Conservation (phyloP, 37 sponge, comb jelly and placozoan genomes). For the Bolinopsis microptera region DNA sequence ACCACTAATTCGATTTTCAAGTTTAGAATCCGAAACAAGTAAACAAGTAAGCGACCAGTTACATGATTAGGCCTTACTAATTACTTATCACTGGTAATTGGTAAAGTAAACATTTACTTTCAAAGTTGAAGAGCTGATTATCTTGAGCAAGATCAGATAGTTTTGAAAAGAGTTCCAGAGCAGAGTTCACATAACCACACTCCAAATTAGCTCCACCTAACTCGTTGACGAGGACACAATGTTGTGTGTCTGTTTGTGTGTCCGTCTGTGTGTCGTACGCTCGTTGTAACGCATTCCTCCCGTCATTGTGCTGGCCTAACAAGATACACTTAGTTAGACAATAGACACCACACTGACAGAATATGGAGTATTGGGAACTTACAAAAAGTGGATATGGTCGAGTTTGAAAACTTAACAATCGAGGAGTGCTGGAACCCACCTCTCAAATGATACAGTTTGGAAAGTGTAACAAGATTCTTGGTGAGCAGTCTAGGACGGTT, state of each 20-base stretch:
- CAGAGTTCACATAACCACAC: neutral
- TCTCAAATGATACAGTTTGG: neutral
- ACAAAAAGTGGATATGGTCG: too few species aligned
- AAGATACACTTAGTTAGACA: too few species aligned
- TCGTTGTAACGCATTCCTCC: neutral
- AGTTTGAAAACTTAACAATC: too few species aligned
- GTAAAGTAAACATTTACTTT: slow-evolving; percentile 21
- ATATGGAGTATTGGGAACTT: too few species aligned
- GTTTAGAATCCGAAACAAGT: too few species aligned
- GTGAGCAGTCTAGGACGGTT: neutral
- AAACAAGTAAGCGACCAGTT: too few species aligned
- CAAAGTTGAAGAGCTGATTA: neutral
- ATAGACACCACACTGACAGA: too few species aligned
- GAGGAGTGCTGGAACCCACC: too few species aligned
- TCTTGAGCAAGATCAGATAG: slow-evolving; percentile 20
- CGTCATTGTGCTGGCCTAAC: neutral
- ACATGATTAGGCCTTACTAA: too few species aligned
- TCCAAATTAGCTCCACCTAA: neutral
- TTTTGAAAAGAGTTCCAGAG: neutral
- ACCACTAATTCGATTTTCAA: too few species aligned
- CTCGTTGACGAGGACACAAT: neutral
- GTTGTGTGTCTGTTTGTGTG: neutral
- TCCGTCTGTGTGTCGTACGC: slow-evolving; percentile 23
- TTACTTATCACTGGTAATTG: too few species aligned
- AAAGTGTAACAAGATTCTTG: slow-evolving; percentile 28